Evolutionary conservation across 2,888 invertebrate genomes (phyloP).

Genomic region (Pseudeuparius sepicola): DNA sequence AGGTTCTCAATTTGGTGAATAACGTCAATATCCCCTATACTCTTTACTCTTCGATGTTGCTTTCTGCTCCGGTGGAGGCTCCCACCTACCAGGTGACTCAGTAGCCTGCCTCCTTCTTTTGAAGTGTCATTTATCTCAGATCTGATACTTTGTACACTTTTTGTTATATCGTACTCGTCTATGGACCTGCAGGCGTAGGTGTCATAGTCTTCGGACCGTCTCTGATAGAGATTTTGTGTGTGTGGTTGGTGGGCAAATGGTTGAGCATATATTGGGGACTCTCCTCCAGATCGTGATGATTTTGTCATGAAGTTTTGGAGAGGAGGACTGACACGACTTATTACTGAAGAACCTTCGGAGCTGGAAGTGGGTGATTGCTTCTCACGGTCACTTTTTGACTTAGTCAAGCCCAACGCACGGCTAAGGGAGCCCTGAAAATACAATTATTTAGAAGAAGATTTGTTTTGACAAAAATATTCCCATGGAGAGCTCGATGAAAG

Average conservation of each 20-base stretch:
- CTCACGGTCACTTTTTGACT: constrained; percentile 45
- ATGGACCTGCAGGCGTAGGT: constrained; percentile 32
- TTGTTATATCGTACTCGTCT: constrained; percentile 28
- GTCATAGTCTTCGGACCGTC: constrained; percentile 37
- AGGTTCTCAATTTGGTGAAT: constrained; percentile 34
- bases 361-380: constrained; percentile 59
- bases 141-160: constrained; percentile 24
- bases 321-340: constrained; percentile 43
- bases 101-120: constrained; percentile 20
- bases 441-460: too few species aligned
- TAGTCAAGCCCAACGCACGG: constrained; percentile 56
- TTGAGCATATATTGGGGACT: constrained; percentile 35
- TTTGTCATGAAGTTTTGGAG: constrained; percentile 37
- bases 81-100: constrained; percentile 37
- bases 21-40: constrained; percentile 66
- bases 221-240: constrained; percentile 21
- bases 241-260: constrained; percentile 28
- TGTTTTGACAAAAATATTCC: too few species aligned
- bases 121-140: constrained; percentile 22
- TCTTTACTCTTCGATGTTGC: constrained; percentile 55
- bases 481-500: too few species aligned
- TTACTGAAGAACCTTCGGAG: constrained; percentile 50
- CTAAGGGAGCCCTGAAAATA: constrained; percentile 60
- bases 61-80: constrained; percentile 42
- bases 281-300: constrained; percentile 37